Base-by-base conservation (phyloP, 2,113 vertebrate genomes). In the Shinisaurus crocodilurus region DNA sequence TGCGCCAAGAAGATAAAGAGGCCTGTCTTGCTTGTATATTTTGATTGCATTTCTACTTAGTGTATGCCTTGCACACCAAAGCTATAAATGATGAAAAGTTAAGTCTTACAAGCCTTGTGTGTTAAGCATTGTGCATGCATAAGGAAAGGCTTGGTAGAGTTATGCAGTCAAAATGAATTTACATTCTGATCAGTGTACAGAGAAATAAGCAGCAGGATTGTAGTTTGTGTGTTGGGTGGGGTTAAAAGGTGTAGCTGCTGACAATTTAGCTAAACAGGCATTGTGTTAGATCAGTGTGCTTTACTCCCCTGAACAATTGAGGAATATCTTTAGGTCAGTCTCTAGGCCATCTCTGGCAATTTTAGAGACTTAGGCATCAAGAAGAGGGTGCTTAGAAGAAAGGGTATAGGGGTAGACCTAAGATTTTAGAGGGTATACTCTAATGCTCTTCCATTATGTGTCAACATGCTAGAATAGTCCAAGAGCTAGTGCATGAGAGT, bases 1-100 rank as follows among this genome's bases (percentile, higher is more conserved):
- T 34, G 70, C 80, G 74, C 60, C 89, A 90, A 67, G 54, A 57
- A 82, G 74, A 85, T 67, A 90, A 54, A 90, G 72, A 43, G 89
- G 12, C 20, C 75, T 77, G 7, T 70, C 45, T 85, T 85, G 25
- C 48, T 85, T 43, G 63, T 86, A 45, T 57, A 34, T 25, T 90
- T 82, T 72, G 67, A 16, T 74, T 89, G 43, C 27, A 60, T 60
- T 48, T 67, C 74, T 80, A 12, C 57, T 67, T 70, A 43, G 27
- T 57, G n/a, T 90, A 76, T 69, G 60, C 15, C 27, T 69, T 79
- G 67, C 50, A 82, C n/a, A 70, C 63, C 65, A 20, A 43, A 85
- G 43, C 65, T 34, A 34, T 70, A 85, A 40, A 85, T 48, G 65
- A 69, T 85, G 16, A 43, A 48, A 48, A 83, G 57, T 77, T 88